phyloP scores from a whole-genome alignment of 2,113 vertebrate species.

The Aptenodytes forsteri region DNA sequence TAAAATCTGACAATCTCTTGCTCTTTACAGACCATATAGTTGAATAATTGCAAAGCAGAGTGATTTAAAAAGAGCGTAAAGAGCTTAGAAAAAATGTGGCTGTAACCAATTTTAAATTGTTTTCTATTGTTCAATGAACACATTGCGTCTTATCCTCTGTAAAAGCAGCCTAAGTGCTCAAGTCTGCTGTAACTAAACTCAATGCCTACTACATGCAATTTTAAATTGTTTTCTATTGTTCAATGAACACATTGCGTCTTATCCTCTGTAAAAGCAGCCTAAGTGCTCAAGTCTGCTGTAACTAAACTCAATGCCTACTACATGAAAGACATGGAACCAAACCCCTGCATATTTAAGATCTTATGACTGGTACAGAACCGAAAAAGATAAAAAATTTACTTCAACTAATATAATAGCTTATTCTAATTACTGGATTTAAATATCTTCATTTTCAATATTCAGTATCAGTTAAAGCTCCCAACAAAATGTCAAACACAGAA shows the following conservation, averaged over 20 bases:
- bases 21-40: neutral
- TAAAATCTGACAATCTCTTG: neutral
- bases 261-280: neutral
- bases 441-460: neutral
- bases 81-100: neutral
- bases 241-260: neutral
- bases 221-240: neutral
- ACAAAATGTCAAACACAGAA: neutral
- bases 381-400: neutral
- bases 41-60: neutral
- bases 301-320: neutral
- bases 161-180: neutral
- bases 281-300: neutral
- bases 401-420: neutral
- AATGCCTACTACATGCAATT: neutral
- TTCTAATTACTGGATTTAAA: neutral
- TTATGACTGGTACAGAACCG: neutral
- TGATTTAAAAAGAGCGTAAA: neutral
- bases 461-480: neutral
- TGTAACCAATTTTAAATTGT: neutral
- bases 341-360: neutral
- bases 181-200: neutral
- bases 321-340: neutral
- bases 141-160: neutral
- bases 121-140: neutral